Evolutionary conservation across 2,797 vertebrate genomes (phyloP).

Genomic region (Botia almorhae): DNA sequence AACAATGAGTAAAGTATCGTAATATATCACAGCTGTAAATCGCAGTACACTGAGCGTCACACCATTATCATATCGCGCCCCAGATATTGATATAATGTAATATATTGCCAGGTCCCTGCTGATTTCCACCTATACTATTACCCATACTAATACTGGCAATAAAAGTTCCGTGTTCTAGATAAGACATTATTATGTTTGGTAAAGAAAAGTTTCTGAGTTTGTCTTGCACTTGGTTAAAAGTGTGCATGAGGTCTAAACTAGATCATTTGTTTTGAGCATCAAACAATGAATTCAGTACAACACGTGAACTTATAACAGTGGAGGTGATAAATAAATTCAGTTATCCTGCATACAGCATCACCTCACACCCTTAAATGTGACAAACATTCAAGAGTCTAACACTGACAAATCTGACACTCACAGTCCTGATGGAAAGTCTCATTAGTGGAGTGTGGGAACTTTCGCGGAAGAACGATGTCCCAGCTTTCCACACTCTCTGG

Average conservation of each 20-base stretch:
- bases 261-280: background rate
- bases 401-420: conserved; percentile 25
- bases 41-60: background rate
- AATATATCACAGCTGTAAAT: background rate
- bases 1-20: background rate
- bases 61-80: background rate
- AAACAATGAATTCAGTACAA: background rate
- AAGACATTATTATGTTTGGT: background rate
- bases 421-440: conserved; percentile 58
- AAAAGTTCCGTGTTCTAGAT: background rate
- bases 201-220: background rate
- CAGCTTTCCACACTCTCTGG: conserved; percentile 29
- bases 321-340: conserved; percentile 10
- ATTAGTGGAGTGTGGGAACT: conserved; percentile 52
- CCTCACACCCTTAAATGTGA: conserved; percentile 9
- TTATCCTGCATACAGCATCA: background rate
- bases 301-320: background rate
- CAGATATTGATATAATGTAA: background rate
- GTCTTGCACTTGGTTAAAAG: background rate
- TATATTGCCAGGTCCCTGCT: background rate
- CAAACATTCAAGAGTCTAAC: conserved; percentile 19
- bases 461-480: conserved; percentile 31
- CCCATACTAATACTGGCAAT: background rate
- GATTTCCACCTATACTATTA: background rate
- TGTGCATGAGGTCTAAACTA: background rate